phyloP scores from a whole-genome alignment of 2,113 vertebrate species.

The Alethe diademata region DNA sequence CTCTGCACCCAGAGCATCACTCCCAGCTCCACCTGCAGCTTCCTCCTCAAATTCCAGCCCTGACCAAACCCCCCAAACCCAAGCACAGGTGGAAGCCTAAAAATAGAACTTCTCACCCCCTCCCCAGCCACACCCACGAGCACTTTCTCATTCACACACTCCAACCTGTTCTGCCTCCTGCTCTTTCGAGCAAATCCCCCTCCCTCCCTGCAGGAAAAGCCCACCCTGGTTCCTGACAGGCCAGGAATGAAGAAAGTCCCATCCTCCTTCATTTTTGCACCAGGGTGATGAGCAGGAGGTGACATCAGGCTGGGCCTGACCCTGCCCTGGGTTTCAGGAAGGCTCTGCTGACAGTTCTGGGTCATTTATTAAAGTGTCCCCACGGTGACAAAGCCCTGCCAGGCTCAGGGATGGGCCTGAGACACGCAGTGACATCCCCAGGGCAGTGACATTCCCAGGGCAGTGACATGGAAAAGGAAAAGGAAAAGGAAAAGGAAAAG shows the following conservation, averaged over 20 bases:
- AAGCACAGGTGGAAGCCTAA: not conserved
- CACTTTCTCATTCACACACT: not conserved
- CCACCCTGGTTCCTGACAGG: not conserved
- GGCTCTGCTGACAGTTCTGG: not conserved
- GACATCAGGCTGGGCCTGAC: not conserved
- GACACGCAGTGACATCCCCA: not conserved
- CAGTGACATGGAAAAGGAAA: no score
- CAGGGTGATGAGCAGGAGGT: not conserved
- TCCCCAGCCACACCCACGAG: not conserved
- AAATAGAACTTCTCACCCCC: not conserved
- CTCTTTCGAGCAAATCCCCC: not conserved
- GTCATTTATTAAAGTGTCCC: not conserved
- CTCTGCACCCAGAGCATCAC: not conserved
- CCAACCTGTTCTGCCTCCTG: not conserved
- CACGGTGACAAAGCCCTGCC: not conserved
- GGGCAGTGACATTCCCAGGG: no score
- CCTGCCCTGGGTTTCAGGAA: not conserved
- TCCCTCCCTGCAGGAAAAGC: not conserved
- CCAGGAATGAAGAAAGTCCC: slow-evolving; percentile 50
- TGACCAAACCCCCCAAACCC: not conserved
- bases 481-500: no score
- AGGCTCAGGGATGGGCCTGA: not conserved
- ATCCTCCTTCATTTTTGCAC: slow-evolving; percentile 19
- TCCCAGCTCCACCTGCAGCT: not conserved
- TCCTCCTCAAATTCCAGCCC: not conserved